A percentile compares a stretch with the other conserved stretches of the same genome.
phyloP scores from a whole-genome alignment of 2,888 invertebrate species.

The Eupithecia dodoneata region DNA sequence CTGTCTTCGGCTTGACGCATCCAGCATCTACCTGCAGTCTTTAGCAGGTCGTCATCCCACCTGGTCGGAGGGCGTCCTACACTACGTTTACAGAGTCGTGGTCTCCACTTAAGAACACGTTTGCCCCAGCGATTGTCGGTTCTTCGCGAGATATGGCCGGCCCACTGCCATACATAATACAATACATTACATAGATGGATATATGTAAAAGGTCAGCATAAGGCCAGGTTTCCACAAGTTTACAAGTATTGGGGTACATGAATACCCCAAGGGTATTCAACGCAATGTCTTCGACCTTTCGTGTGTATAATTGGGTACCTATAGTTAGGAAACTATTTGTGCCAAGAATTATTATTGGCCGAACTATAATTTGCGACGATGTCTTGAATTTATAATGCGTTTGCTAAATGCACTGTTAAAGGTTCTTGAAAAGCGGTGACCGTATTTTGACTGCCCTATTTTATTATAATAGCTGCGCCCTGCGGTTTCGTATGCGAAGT shows the following conservation, averaged over 20 bases:
- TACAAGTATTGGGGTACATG: not conserved
- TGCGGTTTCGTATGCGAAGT: too few relatives aligned
- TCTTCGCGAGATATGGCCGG: too few relatives aligned
- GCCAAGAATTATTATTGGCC: slow-evolving; percentile 18
- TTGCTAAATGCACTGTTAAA: not conserved
- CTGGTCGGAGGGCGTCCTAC: too few relatives aligned
- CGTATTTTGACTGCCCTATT: not conserved
- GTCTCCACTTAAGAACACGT: too few relatives aligned
- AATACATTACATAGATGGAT: too few relatives aligned
- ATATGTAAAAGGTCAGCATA: not conserved
- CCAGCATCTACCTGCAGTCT: too few relatives aligned
- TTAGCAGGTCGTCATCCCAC: too few relatives aligned
- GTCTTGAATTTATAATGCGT: slow-evolving; percentile 18
- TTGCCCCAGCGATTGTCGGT: too few relatives aligned
- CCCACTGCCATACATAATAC: too few relatives aligned
- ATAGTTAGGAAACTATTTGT: slow-evolving; percentile 22
- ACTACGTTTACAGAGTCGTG: too few relatives aligned
- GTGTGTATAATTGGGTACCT: slow-evolving; percentile 24
- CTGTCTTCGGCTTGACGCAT: too few relatives aligned
- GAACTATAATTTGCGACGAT: slow-evolving; percentile 15
- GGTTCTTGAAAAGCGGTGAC: not conserved
- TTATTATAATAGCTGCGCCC: too few relatives aligned
- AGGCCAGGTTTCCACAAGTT: not conserved
- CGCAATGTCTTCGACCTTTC: slow-evolving; percentile 17
- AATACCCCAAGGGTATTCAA: slow-evolving; percentile 14